These are phyloP conservation scores for Anolis carolinensis DNA, from an alignment of 2,113 vertebrate genomes.

Conservation along the genomic window DNA sequence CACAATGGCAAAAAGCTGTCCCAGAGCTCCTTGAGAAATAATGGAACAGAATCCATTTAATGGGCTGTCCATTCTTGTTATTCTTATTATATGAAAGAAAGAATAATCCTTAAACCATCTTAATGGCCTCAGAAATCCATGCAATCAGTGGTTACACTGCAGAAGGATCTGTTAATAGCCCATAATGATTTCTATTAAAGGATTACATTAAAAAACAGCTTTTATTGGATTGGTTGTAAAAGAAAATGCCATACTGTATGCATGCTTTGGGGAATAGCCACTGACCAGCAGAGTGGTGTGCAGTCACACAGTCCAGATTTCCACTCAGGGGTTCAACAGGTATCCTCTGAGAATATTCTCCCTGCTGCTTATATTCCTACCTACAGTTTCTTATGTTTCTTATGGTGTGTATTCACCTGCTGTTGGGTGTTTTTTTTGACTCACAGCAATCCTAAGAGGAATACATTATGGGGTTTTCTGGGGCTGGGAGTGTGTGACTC, in stretches of 20 bases:
- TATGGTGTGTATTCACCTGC: too few relatives aligned
- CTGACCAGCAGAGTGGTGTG: not conserved
- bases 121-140: slow-evolving; percentile 47
- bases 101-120: slow-evolving; percentile 12
- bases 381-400: too few relatives aligned
- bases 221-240: slow-evolving; percentile 47
- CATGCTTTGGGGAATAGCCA: not conserved
- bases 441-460: too few relatives aligned
- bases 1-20: not conserved
- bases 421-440: too few relatives aligned
- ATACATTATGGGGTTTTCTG: too few relatives aligned
- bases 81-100: not conserved
- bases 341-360: too few relatives aligned
- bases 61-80: not conserved
- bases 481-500: too few relatives aligned
- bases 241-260: slow-evolving; percentile 6
- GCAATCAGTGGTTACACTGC: slow-evolving; percentile 60
- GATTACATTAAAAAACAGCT: slow-evolving; percentile 29
- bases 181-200: slow-evolving; percentile 59
- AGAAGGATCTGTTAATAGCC: slow-evolving; percentile 57
- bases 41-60: not conserved
- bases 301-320: not conserved
- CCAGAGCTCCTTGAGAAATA: not conserved
- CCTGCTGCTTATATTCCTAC: too few relatives aligned
- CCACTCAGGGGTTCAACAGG: not conserved